Base-by-base conservation (phyloP, 1,140 invertebrate species). In the Drosophila pandora region DNA sequence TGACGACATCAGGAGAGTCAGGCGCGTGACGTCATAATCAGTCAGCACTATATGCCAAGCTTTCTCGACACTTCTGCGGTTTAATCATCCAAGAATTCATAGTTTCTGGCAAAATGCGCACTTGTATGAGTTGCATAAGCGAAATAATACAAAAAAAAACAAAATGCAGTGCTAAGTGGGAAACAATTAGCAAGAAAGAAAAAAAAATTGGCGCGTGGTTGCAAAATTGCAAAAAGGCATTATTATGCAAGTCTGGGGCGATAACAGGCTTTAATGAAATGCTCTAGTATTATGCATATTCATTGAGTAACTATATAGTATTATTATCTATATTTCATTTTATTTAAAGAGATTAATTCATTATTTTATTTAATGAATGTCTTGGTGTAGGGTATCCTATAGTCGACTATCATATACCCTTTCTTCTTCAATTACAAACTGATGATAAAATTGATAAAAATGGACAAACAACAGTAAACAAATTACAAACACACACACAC, bases 91-190 rank as follows among this genome's bases (percentile, higher is more conserved):
- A n/a, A 49, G 13, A 32, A 7, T 41, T 30, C 39, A 1, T 32
- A 39, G 30, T 55, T 21, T 17, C 30, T 37, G 45, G 71, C 67
- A 52, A 80, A 80, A 81, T 83, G 58, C 75, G 75, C 69, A 78
- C 48, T 83, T 58, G 43, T 23, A 22, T 55, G 45, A 45, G 52
- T 84, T 84, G 81, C 76, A 84, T 84, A 82, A 82, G 69, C 59
- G 56, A 69, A 78, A 55, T 41, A 32, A 63, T 32, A 43, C 12
- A 60, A 32, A 54, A 32, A 30, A 48, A 74, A 34, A 69, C 41
- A 68, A 65, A 37, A 43, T 62, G 58, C 61, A 65, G 64, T 70
- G 64, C 54, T 63, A 84, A 76, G 59, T 79, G 52, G 56, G 72
- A 72, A 74, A 68, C 50, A 72, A 68, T 68, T 57, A 83, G 68